Base-by-base conservation (phyloP, 2,113 vertebrate species). In the Syngnathoides biaculeatus region DNA sequence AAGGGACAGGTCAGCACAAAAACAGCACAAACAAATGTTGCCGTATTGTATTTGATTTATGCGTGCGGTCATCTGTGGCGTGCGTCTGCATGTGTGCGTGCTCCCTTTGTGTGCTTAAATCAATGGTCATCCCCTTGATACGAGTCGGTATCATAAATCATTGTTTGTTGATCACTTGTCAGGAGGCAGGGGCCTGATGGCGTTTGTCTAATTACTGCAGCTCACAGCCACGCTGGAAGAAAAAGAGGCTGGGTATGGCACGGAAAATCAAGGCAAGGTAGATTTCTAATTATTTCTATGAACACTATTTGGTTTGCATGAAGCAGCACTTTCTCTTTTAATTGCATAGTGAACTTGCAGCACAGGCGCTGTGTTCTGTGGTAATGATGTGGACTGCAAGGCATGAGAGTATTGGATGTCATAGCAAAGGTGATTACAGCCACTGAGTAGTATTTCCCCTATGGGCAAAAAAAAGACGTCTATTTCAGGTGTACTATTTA, bases 51-150 rank as follows among this genome's bases (percentile, higher is more conserved):
- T 75, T 76, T 86, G 88, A 88, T 87, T 84, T 84, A 87, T 79
- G 75, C 68, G 50, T 71, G 53, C 75, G 79, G 75, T 85, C 84
- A 81, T 86, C 71, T 76, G 75, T 71, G 72, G 77, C 42, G 39
- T 55, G 67, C 61, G 55, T 67, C 30, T 55, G 52, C 66, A 50
- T 64, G 52, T 65, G 71, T 50, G 42, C 59, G 67, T 66, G 62
- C 80, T 77, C 79, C 74, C 70, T 77, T 57, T 82, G 79, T 81
- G 84, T 81, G 79, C 67, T 85, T 67, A 85, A 93, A 95, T 95
- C 94, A 92, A 93, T 94, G 91, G 78, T 85, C 92, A 94, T 94
- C 92, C 90, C 40, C 88, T 81, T 91, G 90, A 87, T 92, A 86
- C 77, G 67, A 60, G 85, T 92, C 82, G 83, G 77, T 72, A 78